Conservation (phyloP, 1,140 invertebrate species). For the Aphelinus atriplicis region DNA sequence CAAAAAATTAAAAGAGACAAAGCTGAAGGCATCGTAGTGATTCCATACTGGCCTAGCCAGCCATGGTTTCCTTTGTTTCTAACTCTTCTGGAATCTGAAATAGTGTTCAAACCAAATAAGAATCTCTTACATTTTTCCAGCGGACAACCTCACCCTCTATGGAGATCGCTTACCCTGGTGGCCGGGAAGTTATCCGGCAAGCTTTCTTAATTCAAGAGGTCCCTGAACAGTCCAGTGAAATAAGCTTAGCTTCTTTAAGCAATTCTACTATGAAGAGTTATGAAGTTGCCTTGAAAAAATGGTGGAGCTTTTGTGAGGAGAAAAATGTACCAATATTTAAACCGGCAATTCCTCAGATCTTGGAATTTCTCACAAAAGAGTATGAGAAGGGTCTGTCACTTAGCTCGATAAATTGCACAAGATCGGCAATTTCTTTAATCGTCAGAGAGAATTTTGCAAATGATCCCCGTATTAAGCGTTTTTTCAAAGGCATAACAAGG, state of each 20-base stretch:
- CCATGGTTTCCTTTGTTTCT: slow-evolving; percentile 26
- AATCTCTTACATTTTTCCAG: slow-evolving; percentile 16
- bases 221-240: slow-evolving; percentile 1
- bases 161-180: slow-evolving; percentile 30
- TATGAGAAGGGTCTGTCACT: slow-evolving; percentile 19
- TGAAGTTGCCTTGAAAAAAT: slow-evolving; percentile 44
- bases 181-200: slow-evolving; percentile 30
- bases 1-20: slow-evolving; percentile 25
- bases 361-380: slow-evolving; percentile 26
- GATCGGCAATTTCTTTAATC: slow-evolving; percentile 35
- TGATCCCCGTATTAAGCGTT: slow-evolving; percentile 38
- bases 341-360: slow-evolving; percentile 10
- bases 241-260: slow-evolving; percentile 24
- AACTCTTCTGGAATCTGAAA: slow-evolving; percentile 3
- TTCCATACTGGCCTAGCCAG: slow-evolving; percentile 27
- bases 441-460: slow-evolving; percentile 30
- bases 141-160: slow-evolving; percentile 21
- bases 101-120: background rate
- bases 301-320: slow-evolving; percentile 47
- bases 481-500: slow-evolving; percentile 45
- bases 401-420: slow-evolving; percentile 16
- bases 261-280: slow-evolving; percentile 43
- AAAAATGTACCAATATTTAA: slow-evolving; percentile 30
- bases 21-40: slow-evolving; percentile 21
- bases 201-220: background rate